These are phyloP conservation scores for Synergus japonicus DNA, from an alignment of 2,888 invertebrate species.

Conservation along the genomic window DNA sequence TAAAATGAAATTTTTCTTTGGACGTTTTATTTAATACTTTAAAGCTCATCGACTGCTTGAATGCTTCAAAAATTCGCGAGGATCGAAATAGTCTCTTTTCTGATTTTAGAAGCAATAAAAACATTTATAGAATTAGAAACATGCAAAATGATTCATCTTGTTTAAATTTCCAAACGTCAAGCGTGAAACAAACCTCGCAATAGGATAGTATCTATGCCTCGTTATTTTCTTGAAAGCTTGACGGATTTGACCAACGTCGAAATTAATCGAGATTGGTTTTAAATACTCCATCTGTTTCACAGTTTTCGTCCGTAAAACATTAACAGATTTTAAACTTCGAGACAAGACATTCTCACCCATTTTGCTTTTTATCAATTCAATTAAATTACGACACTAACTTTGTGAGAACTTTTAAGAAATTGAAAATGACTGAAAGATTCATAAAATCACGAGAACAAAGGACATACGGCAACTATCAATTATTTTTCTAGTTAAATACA, in stretches of 20 bases:
- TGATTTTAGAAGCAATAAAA: background rate
- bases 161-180: background rate
- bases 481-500: background rate
- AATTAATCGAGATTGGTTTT: background rate
- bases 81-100: background rate
- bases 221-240: background rate
- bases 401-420: background rate
- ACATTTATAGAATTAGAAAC: background rate
- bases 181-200: background rate
- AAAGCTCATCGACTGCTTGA: slow-evolving; percentile 13
- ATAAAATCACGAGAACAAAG: background rate
- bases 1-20: background rate
- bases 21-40: background rate
- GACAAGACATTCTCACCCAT: background rate
- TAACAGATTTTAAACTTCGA: background rate
- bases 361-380: background rate
- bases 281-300: background rate
- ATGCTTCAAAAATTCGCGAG: background rate
- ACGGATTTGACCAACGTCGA: background rate
- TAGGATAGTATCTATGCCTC: background rate
- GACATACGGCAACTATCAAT: background rate
- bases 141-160: background rate
- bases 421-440: background rate
- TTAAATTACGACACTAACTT: background rate
- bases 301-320: slow-evolving; percentile 6